Conservation (phyloP, 2,888 invertebrate genomes). For the Philereme transversata region DNA sequence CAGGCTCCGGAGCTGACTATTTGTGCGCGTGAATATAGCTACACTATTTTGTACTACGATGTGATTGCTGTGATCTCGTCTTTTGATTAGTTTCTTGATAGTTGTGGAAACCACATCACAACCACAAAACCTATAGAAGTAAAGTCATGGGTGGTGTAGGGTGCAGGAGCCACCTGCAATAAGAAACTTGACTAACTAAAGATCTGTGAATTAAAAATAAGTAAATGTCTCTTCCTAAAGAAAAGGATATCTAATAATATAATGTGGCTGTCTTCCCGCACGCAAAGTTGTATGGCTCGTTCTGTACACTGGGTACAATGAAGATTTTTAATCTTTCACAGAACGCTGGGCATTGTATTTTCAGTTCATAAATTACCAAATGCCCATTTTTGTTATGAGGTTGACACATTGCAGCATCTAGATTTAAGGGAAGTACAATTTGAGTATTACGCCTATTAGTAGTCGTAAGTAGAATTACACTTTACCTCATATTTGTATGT, state of each 20-base stretch:
- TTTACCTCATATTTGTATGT: constrained; percentile 37
- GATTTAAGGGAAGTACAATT: constrained; percentile 40
- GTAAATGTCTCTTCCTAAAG: no score
- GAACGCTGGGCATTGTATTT: constrained; percentile 18
- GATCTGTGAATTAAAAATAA: no score
- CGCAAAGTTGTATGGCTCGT: constrained; percentile 3
- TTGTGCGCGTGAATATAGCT: constrained; percentile 5
- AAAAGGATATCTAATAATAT: background rate
- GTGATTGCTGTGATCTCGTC: no score
- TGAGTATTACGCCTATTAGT: constrained; percentile 39
- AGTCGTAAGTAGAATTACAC: constrained; percentile 39
- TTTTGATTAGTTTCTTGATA: no score
- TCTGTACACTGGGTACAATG: constrained; percentile 19
- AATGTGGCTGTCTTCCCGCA: constrained; percentile 7
- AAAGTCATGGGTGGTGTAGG: no score
- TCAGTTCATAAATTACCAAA: background rate
- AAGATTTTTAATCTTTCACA: constrained; percentile 20
- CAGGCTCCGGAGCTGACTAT: background rate
- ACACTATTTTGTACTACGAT: background rate
- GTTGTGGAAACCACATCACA: no score
- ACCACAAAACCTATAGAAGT: no score
- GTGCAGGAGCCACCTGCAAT: no score
- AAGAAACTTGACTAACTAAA: no score
- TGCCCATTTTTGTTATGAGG: constrained; percentile 15
- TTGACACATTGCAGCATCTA: constrained; percentile 30